These are phyloP conservation scores for Aphis gossypii DNA, from an alignment of 1,140 invertebrate species.

Conservation along the genomic window DNA sequence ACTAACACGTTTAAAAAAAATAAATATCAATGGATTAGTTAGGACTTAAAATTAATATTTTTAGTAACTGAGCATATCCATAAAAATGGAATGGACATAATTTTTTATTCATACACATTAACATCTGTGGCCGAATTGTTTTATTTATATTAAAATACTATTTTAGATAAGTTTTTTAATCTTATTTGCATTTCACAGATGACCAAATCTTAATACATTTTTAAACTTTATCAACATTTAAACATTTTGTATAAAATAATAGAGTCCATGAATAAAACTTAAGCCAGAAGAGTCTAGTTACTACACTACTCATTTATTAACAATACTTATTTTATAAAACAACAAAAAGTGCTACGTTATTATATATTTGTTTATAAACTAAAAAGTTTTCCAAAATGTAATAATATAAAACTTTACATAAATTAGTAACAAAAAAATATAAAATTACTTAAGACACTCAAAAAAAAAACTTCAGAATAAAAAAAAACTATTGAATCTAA, in stretches of 20 bases:
- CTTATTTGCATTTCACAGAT: background rate
- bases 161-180: background rate
- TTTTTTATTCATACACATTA: background rate
- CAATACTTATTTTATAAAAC: background rate
- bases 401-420: background rate
- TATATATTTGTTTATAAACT: background rate
- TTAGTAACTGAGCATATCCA: background rate
- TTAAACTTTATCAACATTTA: background rate
- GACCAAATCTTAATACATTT: background rate
- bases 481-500: background rate
- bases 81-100: background rate
- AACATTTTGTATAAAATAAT: background rate
- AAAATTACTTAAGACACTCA: background rate
- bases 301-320: background rate
- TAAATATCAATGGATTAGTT: background rate
- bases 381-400: background rate
- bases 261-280: background rate
- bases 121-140: background rate
- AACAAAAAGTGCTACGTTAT: background rate
- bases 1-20: background rate
- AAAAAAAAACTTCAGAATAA: background rate
- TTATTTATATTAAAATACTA: background rate
- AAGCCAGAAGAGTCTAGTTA: background rate
- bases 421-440: background rate
- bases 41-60: background rate